Conservation (phyloP, 1,140 invertebrate genomes). For the Globodera ellingtonae region DNA sequence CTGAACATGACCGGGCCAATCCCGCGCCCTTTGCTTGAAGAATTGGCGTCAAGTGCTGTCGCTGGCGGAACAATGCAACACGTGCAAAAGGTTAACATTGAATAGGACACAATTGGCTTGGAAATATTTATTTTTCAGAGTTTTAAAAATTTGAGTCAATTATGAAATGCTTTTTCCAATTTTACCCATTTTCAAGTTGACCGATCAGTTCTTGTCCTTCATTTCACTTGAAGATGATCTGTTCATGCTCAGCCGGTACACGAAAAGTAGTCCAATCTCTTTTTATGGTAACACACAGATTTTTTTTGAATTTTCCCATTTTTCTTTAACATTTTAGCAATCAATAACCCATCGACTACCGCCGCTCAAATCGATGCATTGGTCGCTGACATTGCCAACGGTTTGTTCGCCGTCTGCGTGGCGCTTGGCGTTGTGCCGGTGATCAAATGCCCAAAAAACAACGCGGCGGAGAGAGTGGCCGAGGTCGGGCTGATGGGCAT, state of each 20-base stretch:
- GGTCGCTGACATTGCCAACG: constrained; percentile 91
- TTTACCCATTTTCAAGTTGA: constrained; percentile 71
- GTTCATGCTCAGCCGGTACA: constrained; percentile 75
- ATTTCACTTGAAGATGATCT: constrained; percentile 97
- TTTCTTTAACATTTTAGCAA: constrained; percentile 71
- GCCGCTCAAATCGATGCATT: constrained; percentile 93
- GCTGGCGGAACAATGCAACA: constrained; percentile 77
- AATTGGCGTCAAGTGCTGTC: constrained; percentile 86
- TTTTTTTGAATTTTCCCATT: constrained; percentile 16
- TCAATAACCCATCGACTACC: constrained; percentile 90
- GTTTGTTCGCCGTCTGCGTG: constrained; percentile 94
- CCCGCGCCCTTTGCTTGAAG: constrained; percentile 88
- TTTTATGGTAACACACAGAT: constrained; percentile 47
- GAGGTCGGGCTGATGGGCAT: constrained; percentile 66
- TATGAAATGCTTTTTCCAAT: neutral
- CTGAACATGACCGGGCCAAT: constrained; percentile 97
- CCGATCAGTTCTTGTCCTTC: constrained; percentile 97
- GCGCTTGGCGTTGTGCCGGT: constrained; percentile 91
- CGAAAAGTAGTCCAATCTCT: constrained; percentile 42
- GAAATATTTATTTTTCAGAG: neutral
- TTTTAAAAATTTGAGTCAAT: neutral
- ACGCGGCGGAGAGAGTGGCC: constrained; percentile 96
- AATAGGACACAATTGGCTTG: neutral
- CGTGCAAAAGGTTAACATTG: constrained; percentile 79
- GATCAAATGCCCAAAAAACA: constrained; percentile 89